Evolutionary conservation across 30 jellyfish, hydroid and myxozoan genomes (phyloP), one percentile per base, ranked within the genome.

Genomic region (Turritopsis dohrnii): DNA sequence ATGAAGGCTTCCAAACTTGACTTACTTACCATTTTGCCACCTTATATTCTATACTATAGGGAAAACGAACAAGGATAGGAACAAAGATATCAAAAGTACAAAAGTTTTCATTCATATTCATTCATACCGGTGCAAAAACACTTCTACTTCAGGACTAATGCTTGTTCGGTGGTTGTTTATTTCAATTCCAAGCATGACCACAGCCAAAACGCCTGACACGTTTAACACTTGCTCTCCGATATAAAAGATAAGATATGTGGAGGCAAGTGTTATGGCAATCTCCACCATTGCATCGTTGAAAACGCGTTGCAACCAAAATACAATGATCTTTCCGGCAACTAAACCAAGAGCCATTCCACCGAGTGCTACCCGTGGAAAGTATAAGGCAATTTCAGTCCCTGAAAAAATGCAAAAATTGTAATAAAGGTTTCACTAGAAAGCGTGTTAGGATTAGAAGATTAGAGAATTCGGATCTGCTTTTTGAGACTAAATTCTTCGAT

Each of bases 281-380:
- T 92, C 98, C 7, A 92, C 98, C 90, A 92, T 65, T 4, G 98
- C 98, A 72, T 92, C 98, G 80, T 92, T 92, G 88, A 88, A 92
- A n/a, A 92, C 96, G 53, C 86, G 90, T 76, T 92, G 98, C 75
- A 92, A 80, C 96, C 96, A 92, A 71, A 92, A 84, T 9, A 92
- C 93, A 0, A 94, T 82, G 88, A 92, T 66, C 81, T 92, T 92
- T 1, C 98, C 98, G 1, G 98, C 95, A 1, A 89, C 86, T 19
- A 92, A 89, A 52, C 98, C 98, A 54, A 87, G 88, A 19, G 98
- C 98, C 76, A 92, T 83, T 5, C 98, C 98, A 27, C 98, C 98
- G 66, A 92, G 85, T 1, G 98, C 98, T 26, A 87, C 92, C 53
- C 88, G 98, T 0, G 98, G 98, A 31, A 92, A 92, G 65, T 76